Evolutionary conservation across 2,888 invertebrate species (phyloP).

Genomic region (Caenorhabditis drosophilae): DNA sequence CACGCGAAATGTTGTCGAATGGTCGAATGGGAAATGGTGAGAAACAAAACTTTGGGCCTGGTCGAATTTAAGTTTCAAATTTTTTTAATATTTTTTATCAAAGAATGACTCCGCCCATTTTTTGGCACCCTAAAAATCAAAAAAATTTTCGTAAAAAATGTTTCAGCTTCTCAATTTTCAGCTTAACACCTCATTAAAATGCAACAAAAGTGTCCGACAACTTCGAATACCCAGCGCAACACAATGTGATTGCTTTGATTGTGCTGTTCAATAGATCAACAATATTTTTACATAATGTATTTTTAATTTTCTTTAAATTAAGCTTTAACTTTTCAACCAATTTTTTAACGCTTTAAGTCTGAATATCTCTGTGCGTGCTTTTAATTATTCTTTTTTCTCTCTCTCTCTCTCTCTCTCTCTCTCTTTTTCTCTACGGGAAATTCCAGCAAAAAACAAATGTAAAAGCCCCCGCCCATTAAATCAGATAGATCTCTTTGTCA

Average conservation of each 20-base stretch:
- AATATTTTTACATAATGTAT: neutral
- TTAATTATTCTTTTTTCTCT: neutral
- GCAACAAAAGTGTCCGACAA: conserved; percentile 41
- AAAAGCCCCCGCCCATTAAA: too few species aligned
- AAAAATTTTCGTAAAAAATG: too few species aligned
- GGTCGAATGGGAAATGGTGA: conserved; percentile 57
- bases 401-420: conserved; percentile 3
- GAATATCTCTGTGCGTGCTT: neutral
- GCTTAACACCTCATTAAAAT: conserved; percentile 53
- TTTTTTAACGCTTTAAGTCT: neutral
- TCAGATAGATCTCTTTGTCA: too few species aligned
- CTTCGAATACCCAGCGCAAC: conserved; percentile 57
- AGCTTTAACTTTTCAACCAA: neutral
- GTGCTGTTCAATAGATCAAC: conserved; percentile 33
- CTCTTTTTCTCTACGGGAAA: neutral
- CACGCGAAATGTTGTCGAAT: conserved; percentile 59
- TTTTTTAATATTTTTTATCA: too few species aligned
- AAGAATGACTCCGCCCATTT: too few species aligned
- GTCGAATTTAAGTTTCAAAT: too few species aligned
- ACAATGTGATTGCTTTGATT: conserved; percentile 60
- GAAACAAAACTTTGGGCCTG: neutral
- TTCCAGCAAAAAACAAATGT: too few species aligned
- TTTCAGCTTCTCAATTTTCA: too few species aligned
- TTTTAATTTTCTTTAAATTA: neutral
- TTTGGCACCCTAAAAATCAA: too few species aligned